phyloP scores from a whole-genome alignment of 2,797 vertebrate genomes.

The Myotis findleyi region DNA sequence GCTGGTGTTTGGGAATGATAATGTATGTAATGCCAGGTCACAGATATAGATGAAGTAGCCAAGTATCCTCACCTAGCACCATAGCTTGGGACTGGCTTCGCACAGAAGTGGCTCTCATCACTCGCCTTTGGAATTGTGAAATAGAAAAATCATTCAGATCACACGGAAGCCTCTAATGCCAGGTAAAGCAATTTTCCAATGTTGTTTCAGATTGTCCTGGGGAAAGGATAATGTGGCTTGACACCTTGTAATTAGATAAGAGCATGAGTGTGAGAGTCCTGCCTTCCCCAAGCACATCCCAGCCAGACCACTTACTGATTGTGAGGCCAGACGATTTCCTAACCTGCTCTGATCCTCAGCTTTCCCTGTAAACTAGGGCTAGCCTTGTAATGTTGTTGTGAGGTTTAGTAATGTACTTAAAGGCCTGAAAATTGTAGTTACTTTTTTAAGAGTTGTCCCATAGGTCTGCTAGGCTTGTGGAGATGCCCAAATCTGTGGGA shows the following conservation, averaged over 20 bases:
- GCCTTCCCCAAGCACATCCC: not conserved
- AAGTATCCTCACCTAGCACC: not conserved
- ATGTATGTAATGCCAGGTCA: not conserved
- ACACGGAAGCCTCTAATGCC: not conserved
- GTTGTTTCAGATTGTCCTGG: not conserved
- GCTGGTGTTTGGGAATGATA: not conserved
- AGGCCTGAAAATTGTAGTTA: not conserved
- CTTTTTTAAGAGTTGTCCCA: not conserved
- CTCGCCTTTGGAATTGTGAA: slow-evolving; percentile 24
- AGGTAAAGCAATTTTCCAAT: not conserved
- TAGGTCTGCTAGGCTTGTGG: not conserved
- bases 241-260: not conserved
- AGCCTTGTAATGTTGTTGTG: not conserved
- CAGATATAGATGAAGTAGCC: not conserved
- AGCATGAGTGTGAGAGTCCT: not conserved
- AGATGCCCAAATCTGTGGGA: not conserved
- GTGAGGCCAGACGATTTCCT: not conserved
- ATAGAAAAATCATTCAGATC: not conserved
- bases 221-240: not conserved
- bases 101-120: not conserved
- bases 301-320: not conserved
- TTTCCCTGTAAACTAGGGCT: not conserved
- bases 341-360: not conserved
- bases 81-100: not conserved
- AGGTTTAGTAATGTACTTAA: not conserved